Conservation (phyloP, 2,888 invertebrate species). For the Mythimna albipuncta region DNA sequence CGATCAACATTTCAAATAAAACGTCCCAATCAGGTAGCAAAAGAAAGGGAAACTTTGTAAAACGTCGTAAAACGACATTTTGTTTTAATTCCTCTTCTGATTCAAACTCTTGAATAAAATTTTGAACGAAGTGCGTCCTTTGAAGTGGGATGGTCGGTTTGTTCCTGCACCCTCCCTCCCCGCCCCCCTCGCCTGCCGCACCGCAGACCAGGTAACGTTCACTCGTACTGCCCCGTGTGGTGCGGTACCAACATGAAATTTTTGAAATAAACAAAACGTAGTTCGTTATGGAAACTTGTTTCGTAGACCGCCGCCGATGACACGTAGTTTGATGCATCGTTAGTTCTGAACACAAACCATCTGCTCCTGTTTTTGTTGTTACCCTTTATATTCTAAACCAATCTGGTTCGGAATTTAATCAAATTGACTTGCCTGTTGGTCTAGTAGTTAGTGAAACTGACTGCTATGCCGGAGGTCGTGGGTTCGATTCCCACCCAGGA, state of each 20-base stretch:
- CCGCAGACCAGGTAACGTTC: constrained; percentile 56
- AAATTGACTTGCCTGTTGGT: too few species aligned
- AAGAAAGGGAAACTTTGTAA: constrained; percentile 62
- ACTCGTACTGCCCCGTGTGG: constrained; percentile 43
- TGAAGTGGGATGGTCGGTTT: constrained; percentile 68
- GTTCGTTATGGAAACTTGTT: constrained; percentile 50
- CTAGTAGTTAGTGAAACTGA: too few species aligned
- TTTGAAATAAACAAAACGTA: constrained; percentile 52
- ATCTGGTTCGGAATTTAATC: constrained; percentile 15
- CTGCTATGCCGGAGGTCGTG: too few species aligned
- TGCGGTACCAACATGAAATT: constrained; percentile 48
- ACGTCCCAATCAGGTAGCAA: constrained; percentile 61
- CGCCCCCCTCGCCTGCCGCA: neutral
- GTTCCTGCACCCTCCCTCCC: constrained; percentile 15
- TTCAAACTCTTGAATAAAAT: constrained; percentile 70
- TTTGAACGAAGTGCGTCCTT: constrained; percentile 63
- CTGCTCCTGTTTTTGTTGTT: constrained; percentile 12
- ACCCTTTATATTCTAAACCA: constrained; percentile 19
- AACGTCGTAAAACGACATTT: constrained; percentile 63
- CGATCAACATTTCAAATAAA: constrained; percentile 59
- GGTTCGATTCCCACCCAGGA: too few species aligned
- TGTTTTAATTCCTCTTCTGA: constrained; percentile 69
- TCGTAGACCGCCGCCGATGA: constrained; percentile 25
- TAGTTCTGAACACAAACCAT: constrained; percentile 41
- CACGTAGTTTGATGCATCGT: constrained; percentile 41